Evolutionary conservation across 2,888 invertebrate genomes (phyloP).

Genomic region (Spodoptera littoralis): DNA sequence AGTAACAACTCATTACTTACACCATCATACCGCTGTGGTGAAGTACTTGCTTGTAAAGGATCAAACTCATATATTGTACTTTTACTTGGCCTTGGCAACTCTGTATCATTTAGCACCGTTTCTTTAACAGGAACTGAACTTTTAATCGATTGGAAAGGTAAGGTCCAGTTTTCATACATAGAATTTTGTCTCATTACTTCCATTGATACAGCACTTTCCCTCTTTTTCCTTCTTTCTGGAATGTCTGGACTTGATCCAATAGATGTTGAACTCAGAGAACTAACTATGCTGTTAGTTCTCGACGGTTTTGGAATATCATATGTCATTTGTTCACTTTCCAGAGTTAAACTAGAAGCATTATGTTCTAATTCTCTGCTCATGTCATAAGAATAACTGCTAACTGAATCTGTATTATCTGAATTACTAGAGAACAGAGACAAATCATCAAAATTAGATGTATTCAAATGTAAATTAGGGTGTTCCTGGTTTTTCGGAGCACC

Average conservation of each 20-base stretch:
- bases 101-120: neutral
- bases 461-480: constrained; percentile 70
- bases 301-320: constrained; percentile 81
- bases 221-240: constrained; percentile 74
- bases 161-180: constrained; percentile 81
- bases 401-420: constrained; percentile 78
- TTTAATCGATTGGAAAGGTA: constrained; percentile 64
- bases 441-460: constrained; percentile 76
- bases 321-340: constrained; percentile 68
- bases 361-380: constrained; percentile 71
- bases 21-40: constrained; percentile 73
- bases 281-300: constrained; percentile 74
- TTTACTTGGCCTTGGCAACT: constrained; percentile 73
- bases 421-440: constrained; percentile 77
- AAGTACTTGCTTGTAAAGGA: constrained; percentile 82
- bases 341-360: constrained; percentile 55
- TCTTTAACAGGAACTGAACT: constrained; percentile 36
- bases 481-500: constrained; percentile 53
- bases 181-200: constrained; percentile 78
- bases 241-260: constrained; percentile 70
- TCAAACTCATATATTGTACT: constrained; percentile 93
- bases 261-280: constrained; percentile 58
- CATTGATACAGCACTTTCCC: constrained; percentile 56
- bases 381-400: constrained; percentile 78
- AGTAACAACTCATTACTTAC: constrained; percentile 90